Base-by-base conservation (phyloP, 2,888 invertebrate genomes). In the Orgyia antiqua region DNA sequence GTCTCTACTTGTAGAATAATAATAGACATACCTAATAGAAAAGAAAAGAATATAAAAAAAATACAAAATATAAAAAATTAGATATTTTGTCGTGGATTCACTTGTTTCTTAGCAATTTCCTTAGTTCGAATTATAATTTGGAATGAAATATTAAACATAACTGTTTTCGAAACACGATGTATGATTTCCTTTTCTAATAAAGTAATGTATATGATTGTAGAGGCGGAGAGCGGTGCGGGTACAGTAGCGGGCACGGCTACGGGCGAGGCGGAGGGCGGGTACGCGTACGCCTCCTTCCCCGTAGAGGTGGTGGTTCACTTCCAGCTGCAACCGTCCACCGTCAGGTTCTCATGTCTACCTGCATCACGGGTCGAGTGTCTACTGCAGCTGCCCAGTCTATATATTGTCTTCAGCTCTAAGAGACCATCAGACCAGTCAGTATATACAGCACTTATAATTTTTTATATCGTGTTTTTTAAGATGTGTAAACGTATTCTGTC, bases 301-400 rank as follows among this genome's bases (percentile, higher is more conserved):
- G 98, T 99, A 1, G 99, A 99, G 80, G 98, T 99, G 12, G 95
- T 99, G 52, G 98, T 99, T 23, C 98, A 98, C 79, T 96, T 99
- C 86, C 96, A 97, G 76, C 98, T 99, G 92, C 97, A 98, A 71
- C 98, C 98, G 0, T 97, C 97, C 32, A 96, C 97, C 0, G 96
- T 98, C 77, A 87, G 98, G 36, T 99, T 99, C 80, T 96, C 96
- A 50, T 98, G 98, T 77, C 88, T 97, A 59, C 98, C 98, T 0
- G 95, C 97, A 0, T 97, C 97, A 3, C 88, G 97, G 41, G 98
- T 98, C 1, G 98, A 98, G 80, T 98, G 98, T 65, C 93, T 98
- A 89, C 88, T 98, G 42, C 95, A 97, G 70, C 88, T 99, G 58
- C 99, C 99, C 4, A 95, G 96, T n/a, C 88, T 99, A 50, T 97